These are phyloP conservation scores for Meganola albula DNA, from an alignment of 2,888 invertebrate genomes.

Conservation along the genomic window DNA sequence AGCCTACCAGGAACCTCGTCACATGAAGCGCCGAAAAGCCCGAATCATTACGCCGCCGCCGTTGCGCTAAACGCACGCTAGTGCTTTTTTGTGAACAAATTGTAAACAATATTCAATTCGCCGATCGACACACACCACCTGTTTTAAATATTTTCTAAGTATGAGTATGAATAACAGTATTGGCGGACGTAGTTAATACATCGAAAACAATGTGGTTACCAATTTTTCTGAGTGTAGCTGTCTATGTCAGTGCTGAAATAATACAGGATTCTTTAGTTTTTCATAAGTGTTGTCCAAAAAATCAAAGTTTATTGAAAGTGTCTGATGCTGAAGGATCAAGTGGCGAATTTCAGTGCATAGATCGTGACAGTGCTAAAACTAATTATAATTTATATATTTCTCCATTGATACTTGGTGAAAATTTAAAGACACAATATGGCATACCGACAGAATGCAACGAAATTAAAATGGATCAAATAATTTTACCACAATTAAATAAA, in stretches of 20 bases:
- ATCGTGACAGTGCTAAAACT: constrained; percentile 33
- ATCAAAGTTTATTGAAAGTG: constrained; percentile 50
- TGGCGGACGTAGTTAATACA: constrained; percentile 18
- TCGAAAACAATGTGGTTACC: constrained; percentile 47
- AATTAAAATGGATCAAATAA: constrained; percentile 33
- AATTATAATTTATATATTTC: constrained; percentile 39
- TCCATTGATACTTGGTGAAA: constrained; percentile 43
- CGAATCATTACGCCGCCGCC: constrained; percentile 45
- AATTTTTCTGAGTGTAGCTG: constrained; percentile 38
- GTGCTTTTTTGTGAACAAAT: constrained; percentile 20
- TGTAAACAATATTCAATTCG: constrained; percentile 54
- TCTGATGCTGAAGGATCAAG: constrained; percentile 28
- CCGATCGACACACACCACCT: constrained; percentile 55
- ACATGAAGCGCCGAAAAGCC: constrained; percentile 39
- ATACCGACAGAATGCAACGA: constrained; percentile 46
- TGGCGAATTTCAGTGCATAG: constrained; percentile 46
- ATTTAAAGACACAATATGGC: constrained; percentile 40
- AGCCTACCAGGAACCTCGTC: constrained; percentile 44
- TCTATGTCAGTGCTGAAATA: constrained; percentile 29
- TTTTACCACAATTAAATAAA: constrained; percentile 28
- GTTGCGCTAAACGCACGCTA: constrained; percentile 47
- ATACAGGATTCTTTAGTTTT: constrained; percentile 39
- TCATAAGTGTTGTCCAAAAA: constrained; percentile 59
- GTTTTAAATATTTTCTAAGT: constrained; percentile 41
- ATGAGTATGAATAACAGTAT: constrained; percentile 16